These are phyloP conservation scores for Ctenodactylus gundi DNA, from an alignment of 2,113 vertebrate genomes.

Conservation along the genomic window DNA sequence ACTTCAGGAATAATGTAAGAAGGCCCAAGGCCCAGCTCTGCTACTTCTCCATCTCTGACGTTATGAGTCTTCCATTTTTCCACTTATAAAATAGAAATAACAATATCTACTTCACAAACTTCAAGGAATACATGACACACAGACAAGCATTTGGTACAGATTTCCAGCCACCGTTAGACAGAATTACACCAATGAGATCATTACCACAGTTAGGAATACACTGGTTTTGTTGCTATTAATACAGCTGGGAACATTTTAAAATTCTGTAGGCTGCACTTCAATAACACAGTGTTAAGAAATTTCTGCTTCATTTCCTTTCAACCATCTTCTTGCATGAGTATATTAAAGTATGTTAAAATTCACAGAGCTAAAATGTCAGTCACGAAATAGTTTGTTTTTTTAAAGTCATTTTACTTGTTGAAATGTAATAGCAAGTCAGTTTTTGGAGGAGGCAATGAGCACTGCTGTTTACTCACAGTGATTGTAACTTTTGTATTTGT, in stretches of 20 bases:
- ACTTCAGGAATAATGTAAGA: neutral
- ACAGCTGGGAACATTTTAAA: constrained; percentile 6
- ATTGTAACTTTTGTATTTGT: constrained; percentile 73
- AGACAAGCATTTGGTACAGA: neutral
- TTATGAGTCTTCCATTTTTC: neutral
- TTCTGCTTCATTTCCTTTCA: constrained; percentile 6
- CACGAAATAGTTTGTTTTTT: constrained; percentile 58
- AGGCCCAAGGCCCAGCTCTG: neutral
- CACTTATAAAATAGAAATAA: neutral
- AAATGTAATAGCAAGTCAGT: constrained; percentile 62
- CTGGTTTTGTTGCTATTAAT: neutral
- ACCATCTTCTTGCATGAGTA: neutral
- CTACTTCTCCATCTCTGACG: neutral
- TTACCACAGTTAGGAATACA: neutral
- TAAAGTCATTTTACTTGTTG: constrained; percentile 41
- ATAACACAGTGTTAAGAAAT: neutral
- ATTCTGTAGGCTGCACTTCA: neutral
- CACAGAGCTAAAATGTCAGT: constrained; percentile 37
- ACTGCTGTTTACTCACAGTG: constrained; percentile 73
- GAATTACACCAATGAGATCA: neutral
- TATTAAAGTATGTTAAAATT: constrained; percentile 55
- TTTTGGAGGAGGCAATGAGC: constrained; percentile 66
- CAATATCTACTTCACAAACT: constrained; percentile 3
- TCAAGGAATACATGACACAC: neutral
- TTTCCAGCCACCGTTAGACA: neutral